These are phyloP conservation scores for Uropetala carovei DNA, from an alignment of 2,888 invertebrate species.

Conservation along the genomic window DNA sequence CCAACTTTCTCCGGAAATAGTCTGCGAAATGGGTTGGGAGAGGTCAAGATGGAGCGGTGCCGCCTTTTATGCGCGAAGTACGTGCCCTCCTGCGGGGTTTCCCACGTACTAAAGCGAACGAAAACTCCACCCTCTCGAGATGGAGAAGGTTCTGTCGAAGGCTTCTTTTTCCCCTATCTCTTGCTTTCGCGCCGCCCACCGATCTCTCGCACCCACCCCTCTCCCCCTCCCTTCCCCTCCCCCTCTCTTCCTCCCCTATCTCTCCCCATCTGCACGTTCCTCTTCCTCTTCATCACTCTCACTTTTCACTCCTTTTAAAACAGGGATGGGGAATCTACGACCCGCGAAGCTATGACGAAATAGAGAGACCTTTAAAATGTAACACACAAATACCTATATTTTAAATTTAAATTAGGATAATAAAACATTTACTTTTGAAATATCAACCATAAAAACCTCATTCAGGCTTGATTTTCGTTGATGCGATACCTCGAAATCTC, in stretches of 20 bases:
- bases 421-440: no score
- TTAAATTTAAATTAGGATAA: no score
- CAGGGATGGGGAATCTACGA: no score
- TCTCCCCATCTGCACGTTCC: neutral
- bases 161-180: neutral
- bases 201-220: neutral
- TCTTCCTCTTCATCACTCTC: neutral
- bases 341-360: no score
- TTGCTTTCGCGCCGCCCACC: neutral
- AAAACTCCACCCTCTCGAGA: conserved; percentile 45
- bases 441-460: no score
- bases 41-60: conserved; percentile 52
- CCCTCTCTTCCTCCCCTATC: neutral
- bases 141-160: neutral
- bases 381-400: no score
- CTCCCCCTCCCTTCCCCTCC: neutral
- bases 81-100: conserved; percentile 39
- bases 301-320: no score
- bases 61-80: conserved; percentile 47
- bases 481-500: no score
- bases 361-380: no score
- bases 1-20: conserved; percentile 57
- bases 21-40: conserved; percentile 47
- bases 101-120: conserved; percentile 49
- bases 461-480: no score